phyloP scores from a whole-genome alignment of 30 jellyfish, hydroid and myxozoan genomes.

The Aurelia aurita complex sp. Pacific region DNA sequence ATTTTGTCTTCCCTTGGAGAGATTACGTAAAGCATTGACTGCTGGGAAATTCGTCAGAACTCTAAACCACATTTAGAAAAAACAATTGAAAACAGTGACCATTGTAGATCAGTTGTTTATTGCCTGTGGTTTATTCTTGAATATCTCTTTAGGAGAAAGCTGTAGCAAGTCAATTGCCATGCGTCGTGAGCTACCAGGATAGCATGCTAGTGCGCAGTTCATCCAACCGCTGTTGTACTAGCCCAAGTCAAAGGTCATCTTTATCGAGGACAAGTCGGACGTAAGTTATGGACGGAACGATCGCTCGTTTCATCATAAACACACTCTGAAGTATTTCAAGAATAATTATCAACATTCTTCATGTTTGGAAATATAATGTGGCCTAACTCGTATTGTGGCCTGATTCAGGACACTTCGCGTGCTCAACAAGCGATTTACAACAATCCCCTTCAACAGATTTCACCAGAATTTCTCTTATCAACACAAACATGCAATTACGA shows the following conservation, averaged over 20 bases:
- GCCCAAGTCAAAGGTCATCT: conserved; percentile 68
- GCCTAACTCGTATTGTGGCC: conserved; percentile 65
- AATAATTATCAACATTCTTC: not conserved
- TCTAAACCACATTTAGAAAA: conserved; percentile 26
- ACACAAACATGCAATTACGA: conserved; percentile 71
- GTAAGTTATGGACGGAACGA: conserved; percentile 4
- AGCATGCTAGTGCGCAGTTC: conserved; percentile 62
- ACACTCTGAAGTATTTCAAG: not conserved
- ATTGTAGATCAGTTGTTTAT: conserved; percentile 38
- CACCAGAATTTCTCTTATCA: conserved; percentile 54
- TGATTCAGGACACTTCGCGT: conserved; percentile 67
- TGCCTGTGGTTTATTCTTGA: conserved; percentile 24
- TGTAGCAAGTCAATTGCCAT: conserved; percentile 48
- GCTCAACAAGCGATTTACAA: conserved; percentile 54
- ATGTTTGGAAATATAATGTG: conserved; percentile 59
- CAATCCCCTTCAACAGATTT: conserved; percentile 68
- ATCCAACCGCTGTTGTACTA: conserved; percentile 41
- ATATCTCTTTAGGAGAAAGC: conserved; percentile 38
- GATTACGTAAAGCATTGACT: conserved; percentile 8
- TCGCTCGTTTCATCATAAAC: not conserved
- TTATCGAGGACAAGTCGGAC: conserved; percentile 51
- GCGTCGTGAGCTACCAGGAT: conserved; percentile 56
- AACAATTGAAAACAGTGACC: conserved; percentile 38
- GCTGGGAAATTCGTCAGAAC: conserved; percentile 34
- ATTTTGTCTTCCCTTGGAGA: not conserved